A percentile compares a stretch with the other conserved stretches of the same genome.
These are phyloP conservation scores for Syngnathus scovelli DNA, from an alignment of 2,113 vertebrate species.

Conservation along the genomic window DNA sequence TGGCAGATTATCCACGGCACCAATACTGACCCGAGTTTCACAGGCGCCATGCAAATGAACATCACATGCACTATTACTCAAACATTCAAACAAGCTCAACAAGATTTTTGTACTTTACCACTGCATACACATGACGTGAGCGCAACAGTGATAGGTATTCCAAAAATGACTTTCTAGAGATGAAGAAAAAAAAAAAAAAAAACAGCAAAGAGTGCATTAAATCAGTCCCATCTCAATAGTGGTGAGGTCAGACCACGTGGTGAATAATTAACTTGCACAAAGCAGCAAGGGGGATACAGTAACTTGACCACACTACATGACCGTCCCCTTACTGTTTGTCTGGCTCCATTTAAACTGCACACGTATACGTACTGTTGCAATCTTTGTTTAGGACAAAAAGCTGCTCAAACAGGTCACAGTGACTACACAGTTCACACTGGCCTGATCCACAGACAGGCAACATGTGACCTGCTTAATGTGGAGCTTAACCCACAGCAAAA, in stretches of 20 bases:
- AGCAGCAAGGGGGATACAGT: slow-evolving; percentile 50
- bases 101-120: slow-evolving; percentile 17
- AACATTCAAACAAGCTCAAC: slow-evolving; percentile 31
- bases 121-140: slow-evolving; percentile 14
- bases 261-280: slow-evolving; percentile 55
- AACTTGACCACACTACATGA: slow-evolving; percentile 40
- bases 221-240: neutral
- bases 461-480: slow-evolving; percentile 6
- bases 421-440: slow-evolving; percentile 2
- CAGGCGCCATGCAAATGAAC: slow-evolving; percentile 22
- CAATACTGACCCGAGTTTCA: slow-evolving; percentile 10
- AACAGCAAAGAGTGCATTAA: neutral
- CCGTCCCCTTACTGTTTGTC: slow-evolving; percentile 51
- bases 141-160: neutral
- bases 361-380: slow-evolving; percentile 43
- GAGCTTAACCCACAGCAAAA: slow-evolving; percentile 2
- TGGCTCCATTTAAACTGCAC: slow-evolving; percentile 47
- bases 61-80: slow-evolving; percentile 19
- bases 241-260: slow-evolving; percentile 30
- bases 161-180: neutral
- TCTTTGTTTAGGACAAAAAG: slow-evolving; percentile 52
- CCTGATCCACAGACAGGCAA: neutral
- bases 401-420: slow-evolving; percentile 8
- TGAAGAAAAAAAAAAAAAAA: slow-evolving; percentile 19
- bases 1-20: slow-evolving; percentile 18